Conservation (phyloP, 2,888 invertebrate genomes). For the Margaritifera margaritifera region DNA sequence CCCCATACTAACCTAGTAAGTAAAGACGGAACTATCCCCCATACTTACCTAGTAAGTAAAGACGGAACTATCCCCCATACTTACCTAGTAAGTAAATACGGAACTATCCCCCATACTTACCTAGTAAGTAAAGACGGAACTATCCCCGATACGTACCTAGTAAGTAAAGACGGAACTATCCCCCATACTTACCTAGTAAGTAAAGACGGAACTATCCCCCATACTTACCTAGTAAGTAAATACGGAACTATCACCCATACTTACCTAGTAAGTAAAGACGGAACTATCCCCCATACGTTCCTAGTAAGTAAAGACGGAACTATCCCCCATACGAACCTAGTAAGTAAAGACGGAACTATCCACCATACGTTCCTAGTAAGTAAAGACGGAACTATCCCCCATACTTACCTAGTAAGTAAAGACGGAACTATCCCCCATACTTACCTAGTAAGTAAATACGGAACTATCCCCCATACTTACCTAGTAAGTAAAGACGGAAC, state of each 20-base stretch:
- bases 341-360: slow-evolving; percentile 62
- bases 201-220: slow-evolving; percentile 65
- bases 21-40: slow-evolving; percentile 65
- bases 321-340: slow-evolving; percentile 67
- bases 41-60: slow-evolving; percentile 62
- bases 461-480: slow-evolving; percentile 68
- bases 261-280: slow-evolving; percentile 59
- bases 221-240: slow-evolving; percentile 63
- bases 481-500: slow-evolving; percentile 63
- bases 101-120: slow-evolving; percentile 68
- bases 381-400: slow-evolving; percentile 65
- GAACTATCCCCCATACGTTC: slow-evolving; percentile 68
- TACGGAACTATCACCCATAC: slow-evolving; percentile 69
- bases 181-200: slow-evolving; percentile 67
- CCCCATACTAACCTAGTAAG: slow-evolving; percentile 66
- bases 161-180: slow-evolving; percentile 62
- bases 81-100: slow-evolving; percentile 61
- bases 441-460: slow-evolving; percentile 61
- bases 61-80: slow-evolving; percentile 67
- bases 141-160: slow-evolving; percentile 67
- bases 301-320: slow-evolving; percentile 63
- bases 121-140: slow-evolving; percentile 63
- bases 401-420: slow-evolving; percentile 62
- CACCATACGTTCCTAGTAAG: slow-evolving; percentile 67
- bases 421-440: slow-evolving; percentile 67